Base-by-base conservation (phyloP, 2,888 invertebrate species). In the Tricholauxania praeusta region DNA sequence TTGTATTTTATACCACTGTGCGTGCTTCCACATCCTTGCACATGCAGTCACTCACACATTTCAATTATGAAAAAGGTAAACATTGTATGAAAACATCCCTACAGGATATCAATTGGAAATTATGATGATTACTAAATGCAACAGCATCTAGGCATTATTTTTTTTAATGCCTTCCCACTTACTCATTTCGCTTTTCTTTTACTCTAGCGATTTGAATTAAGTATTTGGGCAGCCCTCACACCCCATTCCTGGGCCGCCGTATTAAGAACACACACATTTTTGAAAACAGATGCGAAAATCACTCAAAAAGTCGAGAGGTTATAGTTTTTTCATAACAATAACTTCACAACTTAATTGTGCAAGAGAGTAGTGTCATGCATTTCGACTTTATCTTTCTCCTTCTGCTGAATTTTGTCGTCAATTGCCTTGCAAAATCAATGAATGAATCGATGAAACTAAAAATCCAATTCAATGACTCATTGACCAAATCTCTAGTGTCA, bases 51-150 rank as follows among this genome's bases (percentile, higher is more conserved):
- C 48, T 3, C 14, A 14, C 62, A 32, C 39, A 8, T 70, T 70
- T 63, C 70, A 70, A 70, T 70, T 70, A 76, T 73, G 72, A 72
- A 74, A 76, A 81, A 82, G 84, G 85, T 85, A 84, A 84, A 84
- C 85, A 85, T 84, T 84, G 80, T 82, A 82, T 83, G 78, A 80
- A 83, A 83, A 85, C 84, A 84, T 84, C 85, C 81, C 84, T 83
- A 83, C 84, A 85, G 84, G 84, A 84, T 80, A 83, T 83, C 84
- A 81, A 85, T 85, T 82, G 80, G 79, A 79, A 80, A 82, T 83
- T 82, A 82, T 82, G 77, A 78, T 78, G 74, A 79, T 76, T 72
- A 19, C 69, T 12, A 22, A 39, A 52, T 64, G 64, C 64, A 64
- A 39, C 53, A 55, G 32, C 53, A 51, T 53, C 22, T 53, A n/a